A percentile compares a stretch with the other conserved stretches of the same genome.
These are phyloP conservation scores for Suricata suricatta DNA, from an alignment of 2,113 vertebrate genomes.

Conservation along the genomic window DNA sequence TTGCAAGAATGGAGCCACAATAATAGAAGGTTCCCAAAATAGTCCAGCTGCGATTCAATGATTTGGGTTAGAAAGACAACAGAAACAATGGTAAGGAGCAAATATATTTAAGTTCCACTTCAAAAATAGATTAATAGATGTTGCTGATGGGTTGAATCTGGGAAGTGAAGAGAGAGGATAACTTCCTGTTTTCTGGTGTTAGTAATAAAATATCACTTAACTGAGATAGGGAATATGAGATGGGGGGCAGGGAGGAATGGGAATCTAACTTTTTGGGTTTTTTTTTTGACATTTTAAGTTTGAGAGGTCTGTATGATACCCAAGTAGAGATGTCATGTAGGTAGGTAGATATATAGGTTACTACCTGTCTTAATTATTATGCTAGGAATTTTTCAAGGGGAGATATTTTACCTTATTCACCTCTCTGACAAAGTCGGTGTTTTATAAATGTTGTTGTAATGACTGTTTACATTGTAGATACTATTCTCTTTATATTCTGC, in stretches of 20 bases:
- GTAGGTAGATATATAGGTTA: neutral
- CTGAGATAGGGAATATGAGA: neutral
- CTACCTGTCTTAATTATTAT: neutral
- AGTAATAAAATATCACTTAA: neutral
- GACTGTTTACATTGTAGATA: neutral
- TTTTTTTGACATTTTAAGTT: neutral
- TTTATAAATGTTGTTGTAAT: neutral
- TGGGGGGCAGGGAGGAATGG: neutral
- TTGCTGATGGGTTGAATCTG: neutral
- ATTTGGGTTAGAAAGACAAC: neutral
- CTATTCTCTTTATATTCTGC: neutral
- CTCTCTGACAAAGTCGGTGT: neutral
- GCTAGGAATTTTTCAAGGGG: neutral
- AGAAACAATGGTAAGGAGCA: neutral
- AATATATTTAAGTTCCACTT: neutral
- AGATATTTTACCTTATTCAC: neutral
- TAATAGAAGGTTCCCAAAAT: neutral
- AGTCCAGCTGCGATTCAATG: neutral
- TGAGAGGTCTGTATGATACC: neutral
- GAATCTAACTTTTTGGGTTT: neutral
- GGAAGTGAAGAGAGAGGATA: neutral
- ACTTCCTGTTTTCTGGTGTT: neutral
- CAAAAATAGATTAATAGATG: neutral
- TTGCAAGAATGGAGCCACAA: neutral
- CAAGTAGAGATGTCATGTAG: neutral